These are phyloP conservation scores for Telmatherina bonti DNA, from an alignment of 2,797 vertebrate genomes.

Conservation along the genomic window DNA sequence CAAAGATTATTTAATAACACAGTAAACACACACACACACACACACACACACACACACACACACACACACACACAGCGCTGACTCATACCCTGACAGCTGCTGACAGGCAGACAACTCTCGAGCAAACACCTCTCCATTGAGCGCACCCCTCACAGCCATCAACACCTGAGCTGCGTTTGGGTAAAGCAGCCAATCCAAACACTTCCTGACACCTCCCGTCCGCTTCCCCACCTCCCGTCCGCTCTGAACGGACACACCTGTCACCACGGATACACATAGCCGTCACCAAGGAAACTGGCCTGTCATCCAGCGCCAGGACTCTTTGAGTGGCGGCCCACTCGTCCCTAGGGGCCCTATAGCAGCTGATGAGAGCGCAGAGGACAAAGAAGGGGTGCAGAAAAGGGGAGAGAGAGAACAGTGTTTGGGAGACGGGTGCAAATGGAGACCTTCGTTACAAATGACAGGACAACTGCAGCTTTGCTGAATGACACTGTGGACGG, in stretches of 20 bases:
- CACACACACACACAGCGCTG: not conserved
- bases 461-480: constrained; percentile 44
- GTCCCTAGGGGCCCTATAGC: constrained; percentile 68
- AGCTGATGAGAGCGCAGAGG: constrained; percentile 73
- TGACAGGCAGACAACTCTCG: constrained; percentile 62
- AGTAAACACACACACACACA: not conserved
- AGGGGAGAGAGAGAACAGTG: constrained; percentile 45
- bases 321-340: constrained; percentile 62
- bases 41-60: not conserved
- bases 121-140: constrained; percentile 58
- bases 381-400: constrained; percentile 71
- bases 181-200: constrained; percentile 63
- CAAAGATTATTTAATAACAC: not conserved
- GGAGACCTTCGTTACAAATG: constrained; percentile 45
- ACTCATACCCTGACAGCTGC: constrained; percentile 45
- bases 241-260: constrained; percentile 77
- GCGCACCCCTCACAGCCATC: constrained; percentile 58
- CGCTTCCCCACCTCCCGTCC: constrained; percentile 29
- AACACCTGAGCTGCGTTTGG: constrained; percentile 72
- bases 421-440: constrained; percentile 38
- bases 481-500: constrained; percentile 20
- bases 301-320: constrained; percentile 65
- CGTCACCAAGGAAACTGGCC: constrained; percentile 72
- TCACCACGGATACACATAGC: constrained; percentile 74
- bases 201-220: constrained; percentile 79